A percentile compares a stretch with the other conserved stretches of the same genome.
Evolutionary conservation across 2,888 invertebrate species (phyloP).

Genomic region (Ophion slaviceki): DNA sequence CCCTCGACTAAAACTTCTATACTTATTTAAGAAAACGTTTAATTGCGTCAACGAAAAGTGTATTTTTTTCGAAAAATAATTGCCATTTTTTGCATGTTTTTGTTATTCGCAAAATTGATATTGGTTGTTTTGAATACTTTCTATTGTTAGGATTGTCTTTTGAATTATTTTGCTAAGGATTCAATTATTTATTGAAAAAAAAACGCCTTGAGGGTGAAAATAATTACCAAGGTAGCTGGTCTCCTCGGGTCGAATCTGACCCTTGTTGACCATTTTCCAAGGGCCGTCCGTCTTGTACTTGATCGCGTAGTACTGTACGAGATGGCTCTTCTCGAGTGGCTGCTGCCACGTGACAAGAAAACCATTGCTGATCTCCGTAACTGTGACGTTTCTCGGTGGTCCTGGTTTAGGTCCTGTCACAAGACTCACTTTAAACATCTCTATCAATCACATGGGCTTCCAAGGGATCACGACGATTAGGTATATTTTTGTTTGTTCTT

Average conservation of each 20-base stretch:
- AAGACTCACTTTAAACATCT: slow-evolving; percentile 68
- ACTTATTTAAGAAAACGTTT: too few species aligned
- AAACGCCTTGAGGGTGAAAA: background rate
- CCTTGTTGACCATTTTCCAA: slow-evolving; percentile 95
- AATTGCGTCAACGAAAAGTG: too few species aligned
- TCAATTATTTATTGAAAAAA: background rate
- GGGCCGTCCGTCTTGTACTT: slow-evolving; percentile 95
- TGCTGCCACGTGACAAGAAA: slow-evolving; percentile 96
- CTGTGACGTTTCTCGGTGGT: slow-evolving; percentile 95
- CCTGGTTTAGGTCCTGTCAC: slow-evolving; percentile 94
- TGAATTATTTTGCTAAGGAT: too few species aligned
- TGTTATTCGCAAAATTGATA: too few species aligned
- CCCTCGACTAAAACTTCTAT: too few species aligned
- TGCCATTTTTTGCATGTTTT: too few species aligned
- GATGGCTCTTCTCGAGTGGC: slow-evolving; percentile 91
- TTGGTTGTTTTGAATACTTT: too few species aligned
- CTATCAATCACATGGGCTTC: slow-evolving; percentile 65
- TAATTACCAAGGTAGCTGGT: slow-evolving; percentile 92
- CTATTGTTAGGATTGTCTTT: too few species aligned
- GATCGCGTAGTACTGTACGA: slow-evolving; percentile 95
- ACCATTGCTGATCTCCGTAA: slow-evolving; percentile 94
- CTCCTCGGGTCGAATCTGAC: slow-evolving; percentile 94
- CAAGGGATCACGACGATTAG: slow-evolving; percentile 63
- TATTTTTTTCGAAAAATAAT: too few species aligned
- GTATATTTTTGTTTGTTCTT: slow-evolving; percentile 6